Conservation (phyloP, 2,888 invertebrate species). For the Odontomyia ornata region DNA sequence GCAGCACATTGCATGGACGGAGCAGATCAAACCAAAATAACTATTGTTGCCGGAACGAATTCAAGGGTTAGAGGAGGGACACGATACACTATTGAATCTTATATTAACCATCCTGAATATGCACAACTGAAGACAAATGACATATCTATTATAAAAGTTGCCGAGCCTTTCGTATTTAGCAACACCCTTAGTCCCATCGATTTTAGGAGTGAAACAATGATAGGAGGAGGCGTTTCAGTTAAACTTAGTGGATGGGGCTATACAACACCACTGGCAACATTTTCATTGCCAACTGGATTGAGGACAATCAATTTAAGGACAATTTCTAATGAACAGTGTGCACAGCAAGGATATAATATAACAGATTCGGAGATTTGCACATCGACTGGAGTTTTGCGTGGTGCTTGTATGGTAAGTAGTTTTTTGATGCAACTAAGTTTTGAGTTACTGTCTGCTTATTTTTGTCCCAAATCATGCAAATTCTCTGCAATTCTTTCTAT, state of each 20-base stretch:
- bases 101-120: conserved; percentile 60
- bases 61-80: conserved; percentile 51
- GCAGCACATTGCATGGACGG: conserved; percentile 62
- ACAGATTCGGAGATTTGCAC: conserved; percentile 60
- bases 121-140: conserved; percentile 59
- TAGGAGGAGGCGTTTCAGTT: conserved; percentile 57
- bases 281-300: conserved; percentile 55
- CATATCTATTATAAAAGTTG: conserved; percentile 61
- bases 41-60: conserved; percentile 49
- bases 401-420: conserved; percentile 57
- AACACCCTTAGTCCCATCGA: conserved; percentile 63
- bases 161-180: conserved; percentile 56
- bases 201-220: conserved; percentile 55
- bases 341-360: conserved; percentile 55
- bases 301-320: conserved; percentile 59
- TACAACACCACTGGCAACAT: conserved; percentile 56
- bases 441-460: no score
- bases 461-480: not conserved
- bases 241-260: conserved; percentile 62
- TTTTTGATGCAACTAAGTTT: not conserved
- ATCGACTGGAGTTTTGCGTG: conserved; percentile 54
- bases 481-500: not conserved
- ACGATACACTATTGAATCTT: conserved; percentile 57
- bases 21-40: conserved; percentile 56
- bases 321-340: conserved; percentile 57